A percentile compares a stretch with the other conserved stretches of the same genome.
Evolutionary conservation across 1,140 invertebrate species (phyloP).

Genomic region (Hyposmocoma kahamanoa): DNA sequence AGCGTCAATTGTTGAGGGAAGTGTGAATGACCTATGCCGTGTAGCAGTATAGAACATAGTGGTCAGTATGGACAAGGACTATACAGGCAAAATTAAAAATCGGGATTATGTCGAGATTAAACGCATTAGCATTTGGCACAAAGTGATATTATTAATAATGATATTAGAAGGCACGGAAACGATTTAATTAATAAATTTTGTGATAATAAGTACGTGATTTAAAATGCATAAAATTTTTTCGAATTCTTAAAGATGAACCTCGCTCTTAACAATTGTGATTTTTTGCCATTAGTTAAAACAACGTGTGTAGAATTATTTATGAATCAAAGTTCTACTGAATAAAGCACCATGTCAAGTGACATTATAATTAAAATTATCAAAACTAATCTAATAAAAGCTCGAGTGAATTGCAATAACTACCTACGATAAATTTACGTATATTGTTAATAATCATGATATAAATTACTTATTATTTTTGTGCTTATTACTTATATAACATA

Average conservation of each 20-base stretch:
- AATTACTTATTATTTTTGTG: not conserved
- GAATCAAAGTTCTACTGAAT: slow-evolving; percentile 37
- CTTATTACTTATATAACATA: slow-evolving; percentile 1
- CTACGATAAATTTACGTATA: not conserved
- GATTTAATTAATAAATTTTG: slow-evolving; percentile 5
- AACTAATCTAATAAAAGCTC: slow-evolving; percentile 46
- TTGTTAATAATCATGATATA: not conserved
- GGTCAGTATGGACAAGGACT: no score
- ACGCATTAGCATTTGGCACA: slow-evolving; percentile 14
- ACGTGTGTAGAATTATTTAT: slow-evolving; percentile 28
- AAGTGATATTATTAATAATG: no score
- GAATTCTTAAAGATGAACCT: slow-evolving; percentile 16
- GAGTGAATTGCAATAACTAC: slow-evolving; percentile 19
- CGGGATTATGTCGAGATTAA: no score
- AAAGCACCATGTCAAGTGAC: slow-evolving; percentile 34
- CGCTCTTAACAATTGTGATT: slow-evolving; percentile 70
- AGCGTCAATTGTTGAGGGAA: slow-evolving; percentile 36
- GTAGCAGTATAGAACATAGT: no score
- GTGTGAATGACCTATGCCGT: slow-evolving; percentile 34
- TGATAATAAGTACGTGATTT: slow-evolving; percentile 6
- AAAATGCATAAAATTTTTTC: slow-evolving; percentile 32
- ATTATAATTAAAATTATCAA: slow-evolving; percentile 24
- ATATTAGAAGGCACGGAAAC: no score
- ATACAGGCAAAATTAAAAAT: no score
- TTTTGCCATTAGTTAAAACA: slow-evolving; percentile 68